Evolutionary conservation across 37 sponge, comb jelly and placozoan species (phyloP).

Genomic region (Halisarca cf. caerulea): DNA sequence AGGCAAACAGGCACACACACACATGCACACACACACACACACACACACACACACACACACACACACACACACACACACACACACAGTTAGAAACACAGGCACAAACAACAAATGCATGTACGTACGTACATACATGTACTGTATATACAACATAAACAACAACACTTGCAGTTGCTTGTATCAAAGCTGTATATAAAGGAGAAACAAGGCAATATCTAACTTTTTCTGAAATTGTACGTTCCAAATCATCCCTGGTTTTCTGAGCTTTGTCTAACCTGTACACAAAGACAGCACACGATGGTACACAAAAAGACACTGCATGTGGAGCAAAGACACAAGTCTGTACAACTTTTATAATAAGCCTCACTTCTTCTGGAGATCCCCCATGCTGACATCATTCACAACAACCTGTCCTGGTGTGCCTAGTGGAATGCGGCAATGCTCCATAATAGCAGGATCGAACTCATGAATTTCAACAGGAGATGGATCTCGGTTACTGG

Average conservation of each 20-base stretch:
- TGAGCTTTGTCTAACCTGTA: background rate
- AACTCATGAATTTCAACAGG: conserved; percentile 16
- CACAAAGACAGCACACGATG: background rate
- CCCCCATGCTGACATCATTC: background rate
- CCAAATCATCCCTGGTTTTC: background rate
- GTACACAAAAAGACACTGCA: too few relatives aligned
- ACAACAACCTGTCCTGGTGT: background rate
- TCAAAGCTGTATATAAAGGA: background rate
- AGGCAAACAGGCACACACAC: too few relatives aligned
- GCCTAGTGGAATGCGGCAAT: background rate
- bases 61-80: too few relatives aligned
- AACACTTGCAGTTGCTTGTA: background rate
- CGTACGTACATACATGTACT: background rate
- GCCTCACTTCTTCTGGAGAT: background rate
- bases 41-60: too few relatives aligned
- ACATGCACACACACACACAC: too few relatives aligned
- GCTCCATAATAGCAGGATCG: conserved; percentile 13
- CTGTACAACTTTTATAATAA: background rate
- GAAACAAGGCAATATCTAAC: background rate
- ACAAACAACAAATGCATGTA: background rate
- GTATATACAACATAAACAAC: background rate
- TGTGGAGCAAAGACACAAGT: background rate
- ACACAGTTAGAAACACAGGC: too few relatives aligned
- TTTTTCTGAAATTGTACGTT: background rate
- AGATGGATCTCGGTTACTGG: background rate